phyloP scores from a whole-genome alignment of 2,888 invertebrate species.

The Oscheius sp. region DNA sequence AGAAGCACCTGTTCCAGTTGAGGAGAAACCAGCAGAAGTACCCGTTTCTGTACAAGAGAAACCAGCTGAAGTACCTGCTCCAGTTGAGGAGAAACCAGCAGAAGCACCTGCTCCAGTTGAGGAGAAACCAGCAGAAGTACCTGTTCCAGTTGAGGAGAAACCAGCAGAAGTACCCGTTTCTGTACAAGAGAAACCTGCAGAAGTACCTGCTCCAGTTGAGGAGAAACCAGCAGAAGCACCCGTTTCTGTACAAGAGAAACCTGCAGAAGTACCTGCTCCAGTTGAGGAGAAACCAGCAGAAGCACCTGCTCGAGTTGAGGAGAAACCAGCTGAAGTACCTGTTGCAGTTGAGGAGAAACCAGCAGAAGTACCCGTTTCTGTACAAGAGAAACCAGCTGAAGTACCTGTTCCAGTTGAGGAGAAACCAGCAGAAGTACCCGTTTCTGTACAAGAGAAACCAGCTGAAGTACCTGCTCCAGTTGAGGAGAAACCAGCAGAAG shows the following conservation, averaged over 20 bases:
- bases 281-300: background rate
- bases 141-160: background rate
- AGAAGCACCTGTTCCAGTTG: background rate
- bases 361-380: background rate
- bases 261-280: background rate
- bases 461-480: background rate
- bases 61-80: background rate
- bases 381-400: background rate
- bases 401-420: background rate
- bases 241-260: background rate
- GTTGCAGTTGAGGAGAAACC: background rate
- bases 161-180: background rate
- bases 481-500: background rate
- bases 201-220: background rate
- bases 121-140: background rate
- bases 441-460: background rate
- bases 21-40: background rate
- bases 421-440: background rate
- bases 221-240: background rate
- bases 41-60: background rate
- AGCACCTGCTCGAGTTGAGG: background rate
- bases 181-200: background rate
- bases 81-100: background rate
- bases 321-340: background rate
- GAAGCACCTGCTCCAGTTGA: background rate